phyloP scores from a whole-genome alignment of 2,888 invertebrate genomes.

The Synergus gifuensis region DNA sequence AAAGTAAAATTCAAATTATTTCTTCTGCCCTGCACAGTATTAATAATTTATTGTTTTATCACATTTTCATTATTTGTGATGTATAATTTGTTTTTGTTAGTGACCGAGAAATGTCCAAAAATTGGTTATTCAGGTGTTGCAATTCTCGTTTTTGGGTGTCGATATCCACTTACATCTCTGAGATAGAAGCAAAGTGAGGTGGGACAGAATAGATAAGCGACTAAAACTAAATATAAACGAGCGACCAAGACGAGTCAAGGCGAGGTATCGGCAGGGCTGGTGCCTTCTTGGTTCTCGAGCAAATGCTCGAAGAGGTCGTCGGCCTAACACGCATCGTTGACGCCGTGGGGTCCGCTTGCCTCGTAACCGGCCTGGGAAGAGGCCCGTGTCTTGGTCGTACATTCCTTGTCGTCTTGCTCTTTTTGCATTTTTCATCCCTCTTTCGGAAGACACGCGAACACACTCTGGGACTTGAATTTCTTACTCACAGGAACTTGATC shows the following conservation, averaged over 20 bases:
- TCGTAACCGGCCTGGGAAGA: constrained; percentile 52
- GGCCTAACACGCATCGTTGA: constrained; percentile 76
- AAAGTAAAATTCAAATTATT: no score
- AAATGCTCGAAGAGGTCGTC: constrained; percentile 73
- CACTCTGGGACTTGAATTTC: neutral
- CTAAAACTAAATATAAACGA: constrained; percentile 53
- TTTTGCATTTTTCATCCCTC: constrained; percentile 12
- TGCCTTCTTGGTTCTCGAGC: constrained; percentile 60
- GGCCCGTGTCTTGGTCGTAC: constrained; percentile 28
- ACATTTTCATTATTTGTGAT: no score
- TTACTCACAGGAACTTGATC: constrained; percentile 1
- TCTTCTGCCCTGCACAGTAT: no score
- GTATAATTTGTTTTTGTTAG: neutral
- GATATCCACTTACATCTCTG: constrained; percentile 24
- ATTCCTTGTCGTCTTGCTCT: neutral
- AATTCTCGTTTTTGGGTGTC: neutral
- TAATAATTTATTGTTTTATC: no score
- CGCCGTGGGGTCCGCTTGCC: constrained; percentile 65
- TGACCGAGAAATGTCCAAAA: neutral
- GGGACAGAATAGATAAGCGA: constrained; percentile 58
- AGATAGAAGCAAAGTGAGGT: constrained; percentile 25
- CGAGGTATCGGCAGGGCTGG: constrained; percentile 46
- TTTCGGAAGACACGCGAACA: neutral
- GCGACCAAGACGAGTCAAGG: constrained; percentile 52
- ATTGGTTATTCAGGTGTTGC: neutral